Base-by-base conservation (phyloP, 2,797 vertebrate genomes). In the Emydoidea blandingii region DNA sequence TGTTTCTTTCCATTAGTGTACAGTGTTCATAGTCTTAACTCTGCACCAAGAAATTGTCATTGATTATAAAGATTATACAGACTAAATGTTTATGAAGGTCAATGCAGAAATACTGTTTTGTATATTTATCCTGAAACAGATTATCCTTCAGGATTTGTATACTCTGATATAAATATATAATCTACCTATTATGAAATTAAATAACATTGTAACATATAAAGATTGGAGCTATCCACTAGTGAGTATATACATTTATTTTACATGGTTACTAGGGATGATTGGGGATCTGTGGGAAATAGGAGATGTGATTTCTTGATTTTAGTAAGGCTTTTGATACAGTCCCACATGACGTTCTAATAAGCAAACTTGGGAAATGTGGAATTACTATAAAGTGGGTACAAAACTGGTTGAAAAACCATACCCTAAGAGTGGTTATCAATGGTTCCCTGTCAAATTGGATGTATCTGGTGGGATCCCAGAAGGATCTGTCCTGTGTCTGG, bases 1-100 rank as follows among this genome's bases (percentile, higher is more conserved):
- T 34, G 29, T 34, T 62, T 34, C 10, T 41, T 72, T 72, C 65
- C 10, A 37, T 72, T 41, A 37, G 9, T 68, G 19, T 37, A 37
- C 65, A 37, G n/a, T 37, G n/a, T 25, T 72, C n/a, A 23, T 72
- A 23, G 37, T 72, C 31, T 62, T 23, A 23, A 10, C 19, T 23
- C n/a, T 72, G 19, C 65, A 72, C 18, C 65, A 72, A 72, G n/a
- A 41, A 72, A 65, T 65, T 68, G 65, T 68, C n/a, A 72, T 6
- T 12, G n/a, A 72, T 37, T 72, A 74, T n/a, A 34, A 91, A 89
- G 50, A 54, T 81, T 89, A 86, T 81, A 47, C 0, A 8, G 31
- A 27, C 92, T 76, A 92, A 93, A 88, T 85, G 81, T 83, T 91
- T 89, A 81, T 89, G 27, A n/a, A 82, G 2, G 76, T 65, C 4